Evolutionary conservation across 2,113 vertebrate species (phyloP), one percentile per base, ranked within the genome.

Genomic region (Actenoides hombroni): DNA sequence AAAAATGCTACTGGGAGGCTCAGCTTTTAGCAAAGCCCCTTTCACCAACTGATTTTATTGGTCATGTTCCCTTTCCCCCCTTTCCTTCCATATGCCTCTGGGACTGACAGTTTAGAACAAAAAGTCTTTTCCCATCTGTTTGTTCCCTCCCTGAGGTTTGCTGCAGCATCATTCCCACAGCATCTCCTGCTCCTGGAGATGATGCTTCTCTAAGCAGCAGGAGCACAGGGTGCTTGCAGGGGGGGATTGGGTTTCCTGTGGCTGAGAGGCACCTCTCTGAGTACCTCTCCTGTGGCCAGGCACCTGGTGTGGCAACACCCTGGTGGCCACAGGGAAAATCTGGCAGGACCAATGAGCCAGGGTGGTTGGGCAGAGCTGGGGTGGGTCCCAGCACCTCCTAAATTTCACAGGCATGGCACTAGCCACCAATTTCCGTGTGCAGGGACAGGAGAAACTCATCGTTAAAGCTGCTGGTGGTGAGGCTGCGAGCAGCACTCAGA

Each of bases 271-370:
- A 87, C 21, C 14, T 16, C 19, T 2, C 24, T 25, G 49, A 3
- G 16, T 16, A 37, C 37, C 19, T 82, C 19, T 78, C 13, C 35
- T 4, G 2, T 40, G 53, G 24, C 21, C 33, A 40, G 48, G 21
- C 5, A 6, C 18, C 6, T 0, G 0, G 4, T 65, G 11, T 59
- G n/a, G 37, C 56, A 28, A 42, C 0, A 0, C 28, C 39, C 63
- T 18, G 6, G 48, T 49, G 35, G 26, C 64, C 35, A 29, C 28
- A 24, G 8, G 26, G 57, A 76, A 71, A 73, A 69, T 86, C 39
- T 64, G 49, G 53, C 44, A 69, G 67, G 57, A 46, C 53, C 0
- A 1, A 54, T 76, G 53, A 75, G 24, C 29, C 13, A 46, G 46
- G 13, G 35, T 61, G 56, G n/a, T 46, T 3, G 4, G 64, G 40